A percentile compares a stretch with the other conserved stretches of the same genome.
These are phyloP conservation scores for Lytechinus variegatus DNA, from an alignment of 35 echinoderm and acorn worm species.

Conservation along the genomic window DNA sequence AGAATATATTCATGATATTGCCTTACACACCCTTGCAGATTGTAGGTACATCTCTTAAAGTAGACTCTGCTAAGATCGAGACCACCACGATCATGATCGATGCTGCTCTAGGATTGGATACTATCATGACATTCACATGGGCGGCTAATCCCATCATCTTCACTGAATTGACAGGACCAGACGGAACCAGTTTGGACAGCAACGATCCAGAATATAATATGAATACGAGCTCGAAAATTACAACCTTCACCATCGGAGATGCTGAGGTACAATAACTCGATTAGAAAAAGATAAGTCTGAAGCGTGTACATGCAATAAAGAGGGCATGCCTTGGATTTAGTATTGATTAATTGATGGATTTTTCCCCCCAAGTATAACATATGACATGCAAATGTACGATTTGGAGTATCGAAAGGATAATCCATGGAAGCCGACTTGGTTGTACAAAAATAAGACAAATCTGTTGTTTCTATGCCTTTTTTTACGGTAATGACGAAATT, in stretches of 20 bases:
- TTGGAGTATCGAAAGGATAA: no score
- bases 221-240: neutral
- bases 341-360: no score
- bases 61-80: neutral
- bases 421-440: no score
- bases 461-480: no score
- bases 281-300: no score
- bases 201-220: neutral
- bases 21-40: neutral
- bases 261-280: neutral
- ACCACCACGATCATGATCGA: neutral
- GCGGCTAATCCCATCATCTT: neutral
- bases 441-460: no score
- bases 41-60: neutral
- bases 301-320: no score
- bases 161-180: neutral
- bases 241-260: neutral
- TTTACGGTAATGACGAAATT: no score
- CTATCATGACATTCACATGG: neutral
- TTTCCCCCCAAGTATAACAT: no score
- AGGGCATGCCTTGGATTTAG: no score
- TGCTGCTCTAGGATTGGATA: neutral
- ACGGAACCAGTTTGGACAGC: neutral
- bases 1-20: no score
- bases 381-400: no score